A percentile compares a stretch with the other conserved stretches of the same genome.
Evolutionary conservation across 1,140 invertebrate genomes (phyloP).

Genomic region (Bombus balteatus): DNA sequence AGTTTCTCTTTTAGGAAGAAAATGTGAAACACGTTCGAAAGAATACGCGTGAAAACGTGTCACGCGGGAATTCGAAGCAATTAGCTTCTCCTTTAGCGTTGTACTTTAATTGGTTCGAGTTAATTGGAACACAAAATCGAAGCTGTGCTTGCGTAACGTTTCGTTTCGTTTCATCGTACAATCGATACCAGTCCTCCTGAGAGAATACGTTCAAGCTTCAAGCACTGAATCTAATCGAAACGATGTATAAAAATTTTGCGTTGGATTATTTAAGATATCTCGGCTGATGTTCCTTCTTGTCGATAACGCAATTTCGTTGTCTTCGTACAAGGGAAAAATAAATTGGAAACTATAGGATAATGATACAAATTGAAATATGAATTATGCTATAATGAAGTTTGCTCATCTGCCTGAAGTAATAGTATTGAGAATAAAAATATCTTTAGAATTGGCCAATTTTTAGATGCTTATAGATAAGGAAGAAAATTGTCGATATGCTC

Average conservation of each 20-base stretch:
- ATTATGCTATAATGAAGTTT: not conserved
- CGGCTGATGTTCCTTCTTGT: not conserved
- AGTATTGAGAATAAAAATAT: not conserved
- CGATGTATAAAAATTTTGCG: conserved; percentile 3
- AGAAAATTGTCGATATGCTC: not conserved
- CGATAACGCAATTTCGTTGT: too few relatives aligned
- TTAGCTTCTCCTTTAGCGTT: conserved; percentile 3
- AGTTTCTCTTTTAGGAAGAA: not conserved
- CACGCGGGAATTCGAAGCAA: not conserved
- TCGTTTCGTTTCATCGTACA: not conserved
- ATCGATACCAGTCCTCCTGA: not conserved
- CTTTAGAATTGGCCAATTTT: not conserved
- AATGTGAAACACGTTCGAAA: not conserved
- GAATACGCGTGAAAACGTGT: not conserved
- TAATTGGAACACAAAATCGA: conserved; percentile 29
- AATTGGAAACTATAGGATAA: not conserved
- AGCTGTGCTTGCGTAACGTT: not conserved
- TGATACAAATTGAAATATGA: not conserved
- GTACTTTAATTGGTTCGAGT: conserved; percentile 25
- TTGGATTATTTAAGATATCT: not conserved
- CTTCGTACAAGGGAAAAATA: not conserved
- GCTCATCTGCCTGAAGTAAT: not conserved
- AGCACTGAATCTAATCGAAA: conserved; percentile 10
- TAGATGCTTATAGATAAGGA: too few relatives aligned
- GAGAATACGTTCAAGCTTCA: not conserved